Evolutionary conservation across 2,888 invertebrate genomes (phyloP), one percentile per base, ranked within the genome.

Genomic region (Hypercompe scribonia): DNA sequence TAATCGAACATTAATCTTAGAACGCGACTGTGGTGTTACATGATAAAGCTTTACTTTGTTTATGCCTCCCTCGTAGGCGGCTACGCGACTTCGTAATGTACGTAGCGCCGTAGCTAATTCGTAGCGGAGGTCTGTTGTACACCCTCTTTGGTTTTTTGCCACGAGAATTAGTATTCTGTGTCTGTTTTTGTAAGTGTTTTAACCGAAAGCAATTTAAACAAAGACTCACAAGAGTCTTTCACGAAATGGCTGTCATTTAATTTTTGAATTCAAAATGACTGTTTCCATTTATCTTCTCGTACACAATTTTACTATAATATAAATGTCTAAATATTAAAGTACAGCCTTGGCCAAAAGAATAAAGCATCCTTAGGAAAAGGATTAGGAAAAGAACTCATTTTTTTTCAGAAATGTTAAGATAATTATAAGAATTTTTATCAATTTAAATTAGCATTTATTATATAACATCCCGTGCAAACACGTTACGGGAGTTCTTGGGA

Each of bases 11-110:
- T 74, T 74, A 74, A 74, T 74, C 74, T 74, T 74, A 65, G 68
- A 68, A 71, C 70, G 39, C 68, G 71, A 74, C 71, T 74, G 74
- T 58, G 74, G 74, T 70, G 61, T 74, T 74, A 74, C 74, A 71
- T 71, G 74, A 74, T 74, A 74, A 74, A 68, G 74, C 68, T 71
- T 68, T 74, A 74, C 74, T 74, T 71, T 74, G 92, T 90, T 88
- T 88, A 85, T 84, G 80, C 76, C 79, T 77, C 80, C 75, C 80
- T 72, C 75, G 84, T 77, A 76, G 71, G 72, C 75, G 71, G 75
- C 82, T 81, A 81, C 77, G 74, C 78, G 75, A 75, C 73, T 78
- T 78, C 78, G 78, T 78, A 80, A 77, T 75, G 39, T 39, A 28
- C 76, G 78, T 78, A 75, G 77, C 81, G 77, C 21, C 58, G 70